Base-by-base conservation (phyloP, 2,797 vertebrate genomes). In the Myotis pilosus region DNA sequence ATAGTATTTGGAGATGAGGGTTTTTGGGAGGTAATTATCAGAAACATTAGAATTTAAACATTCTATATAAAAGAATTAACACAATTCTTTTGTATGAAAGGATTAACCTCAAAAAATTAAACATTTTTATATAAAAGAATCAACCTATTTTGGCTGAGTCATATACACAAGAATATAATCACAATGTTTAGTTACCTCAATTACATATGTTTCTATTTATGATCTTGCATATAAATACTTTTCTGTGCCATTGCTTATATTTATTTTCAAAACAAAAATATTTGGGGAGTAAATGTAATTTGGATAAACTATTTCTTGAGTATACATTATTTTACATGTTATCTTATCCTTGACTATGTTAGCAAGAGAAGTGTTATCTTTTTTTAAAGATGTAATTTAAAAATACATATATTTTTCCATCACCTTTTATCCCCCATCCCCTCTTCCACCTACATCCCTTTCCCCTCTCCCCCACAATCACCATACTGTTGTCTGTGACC, bases 81-180 rank as follows among this genome's bases (percentile, higher is more conserved):
- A 38, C 38, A 38, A 38, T 38, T 38, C 38, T 38, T 38, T 38
- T 38, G 4, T 38, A 38, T 38, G 38, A 38, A 38, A 38, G 38
- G 6, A 38, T 38, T 38, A 38, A 38, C 38, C 38, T 1, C 38
- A 38, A 38, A 38, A 94, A 93, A 72, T 38, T 38, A 38, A 38
- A 38, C 5, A 94, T 86, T 96, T 68, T 38, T 23, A 38, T 87
- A 22, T 57, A 38, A 94, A 93, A 76, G 41, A 91, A 62, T 62
- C 51, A 38, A 62, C 78, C 51, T 68, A 8, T 83, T 87, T 79
- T 68, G 33, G 8, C 47, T 89, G 22, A 80, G 22, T 93, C 62
- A 38, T 76, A 80, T 23, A 12, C 55, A 36, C 6, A 41, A 8
- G 25, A 92, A 81, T 47, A 53, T 86, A 71, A 81, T 66, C 44